phyloP scores from a whole-genome alignment of 1,140 invertebrate genomes.

The Drosophila fuyamai region DNA sequence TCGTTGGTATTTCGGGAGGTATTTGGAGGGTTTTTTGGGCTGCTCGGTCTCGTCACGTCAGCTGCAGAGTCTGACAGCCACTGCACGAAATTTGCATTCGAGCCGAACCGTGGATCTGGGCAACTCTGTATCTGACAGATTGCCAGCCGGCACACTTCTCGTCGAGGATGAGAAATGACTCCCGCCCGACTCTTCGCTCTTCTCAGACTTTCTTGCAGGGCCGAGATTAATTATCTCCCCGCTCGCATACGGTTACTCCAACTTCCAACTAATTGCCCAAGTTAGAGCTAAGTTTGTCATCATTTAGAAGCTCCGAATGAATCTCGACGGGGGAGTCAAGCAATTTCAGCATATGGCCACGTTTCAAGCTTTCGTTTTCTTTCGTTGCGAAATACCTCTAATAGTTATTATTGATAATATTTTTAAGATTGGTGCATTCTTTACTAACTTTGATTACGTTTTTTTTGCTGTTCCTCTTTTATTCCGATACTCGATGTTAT shows the following conservation, averaged over 20 bases:
- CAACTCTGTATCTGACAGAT: slow-evolving; percentile 61
- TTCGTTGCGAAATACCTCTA: too few relatives aligned
- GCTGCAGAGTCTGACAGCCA: slow-evolving; percentile 54
- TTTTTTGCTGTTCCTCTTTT: too few relatives aligned
- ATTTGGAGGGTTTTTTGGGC: background rate
- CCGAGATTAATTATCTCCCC: slow-evolving; percentile 32
- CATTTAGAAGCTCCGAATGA: background rate
- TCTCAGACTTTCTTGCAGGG: background rate
- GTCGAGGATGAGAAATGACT: slow-evolving; percentile 23
- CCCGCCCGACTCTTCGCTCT: background rate
- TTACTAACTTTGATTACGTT: too few relatives aligned
- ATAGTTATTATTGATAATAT: too few relatives aligned
- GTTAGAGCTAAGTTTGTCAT: slow-evolving; percentile 21
- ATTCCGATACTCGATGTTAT: too few relatives aligned
- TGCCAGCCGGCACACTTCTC: slow-evolving; percentile 21
- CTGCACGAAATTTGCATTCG: slow-evolving; percentile 61
- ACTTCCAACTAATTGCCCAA: slow-evolving; percentile 30
- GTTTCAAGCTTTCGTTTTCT: background rate
- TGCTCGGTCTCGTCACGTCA: slow-evolving; percentile 44
- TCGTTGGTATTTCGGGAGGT: slow-evolving; percentile 49
- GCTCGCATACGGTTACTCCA: slow-evolving; percentile 11
- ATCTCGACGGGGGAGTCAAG: background rate
- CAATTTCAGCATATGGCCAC: background rate
- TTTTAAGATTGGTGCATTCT: too few relatives aligned
- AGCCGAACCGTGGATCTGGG: slow-evolving; percentile 22